These are phyloP conservation scores for Eriocheir sinensis DNA, from an alignment of 1,140 invertebrate species.

Conservation along the genomic window DNA sequence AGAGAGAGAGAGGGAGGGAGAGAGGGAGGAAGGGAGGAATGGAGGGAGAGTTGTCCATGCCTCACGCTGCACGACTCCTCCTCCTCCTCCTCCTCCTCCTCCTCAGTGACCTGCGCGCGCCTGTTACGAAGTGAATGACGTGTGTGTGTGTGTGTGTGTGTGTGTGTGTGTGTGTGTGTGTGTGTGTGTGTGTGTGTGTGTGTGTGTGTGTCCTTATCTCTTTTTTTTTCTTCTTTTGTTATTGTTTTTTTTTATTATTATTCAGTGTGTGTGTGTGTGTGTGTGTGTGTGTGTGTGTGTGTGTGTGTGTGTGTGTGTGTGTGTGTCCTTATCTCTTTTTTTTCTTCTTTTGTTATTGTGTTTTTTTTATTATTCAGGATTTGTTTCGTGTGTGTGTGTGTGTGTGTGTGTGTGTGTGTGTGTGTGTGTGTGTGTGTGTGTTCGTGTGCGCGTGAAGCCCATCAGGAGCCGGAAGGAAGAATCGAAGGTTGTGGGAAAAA, in stretches of 20 bases:
- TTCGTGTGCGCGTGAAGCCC: neutral
- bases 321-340: no score
- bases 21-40: neutral
- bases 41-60: neutral
- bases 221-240: no score
- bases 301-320: constrained; percentile 51
- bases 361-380: neutral
- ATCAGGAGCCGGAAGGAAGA: neutral
- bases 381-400: constrained; percentile 13
- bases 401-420: constrained; percentile 61
- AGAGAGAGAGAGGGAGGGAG: neutral
- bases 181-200: constrained; percentile 52
- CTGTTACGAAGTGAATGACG: no score
- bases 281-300: constrained; percentile 43
- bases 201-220: constrained; percentile 54
- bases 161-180: constrained; percentile 37
- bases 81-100: neutral
- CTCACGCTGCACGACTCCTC: neutral
- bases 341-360: no score
- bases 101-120: neutral
- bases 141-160: constrained; percentile 43
- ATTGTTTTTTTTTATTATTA: neutral
- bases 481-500: neutral
- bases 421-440: constrained; percentile 35
- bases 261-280: constrained; percentile 36